phyloP scores from a whole-genome alignment of 2,888 invertebrate species.

The Melitaea athalia region DNA sequence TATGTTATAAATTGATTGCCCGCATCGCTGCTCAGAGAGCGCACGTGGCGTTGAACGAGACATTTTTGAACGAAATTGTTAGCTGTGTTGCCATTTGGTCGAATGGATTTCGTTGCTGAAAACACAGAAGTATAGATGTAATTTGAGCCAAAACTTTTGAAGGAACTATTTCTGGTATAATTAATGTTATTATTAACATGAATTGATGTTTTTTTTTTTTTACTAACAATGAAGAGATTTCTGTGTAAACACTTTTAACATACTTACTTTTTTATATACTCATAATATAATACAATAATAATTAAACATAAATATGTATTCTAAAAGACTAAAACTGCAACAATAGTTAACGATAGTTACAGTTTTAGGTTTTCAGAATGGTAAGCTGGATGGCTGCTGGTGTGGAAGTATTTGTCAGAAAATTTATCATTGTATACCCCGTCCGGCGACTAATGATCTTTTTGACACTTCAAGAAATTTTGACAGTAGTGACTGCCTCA shows the following conservation, averaged over 20 bases:
- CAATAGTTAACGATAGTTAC: too few species aligned
- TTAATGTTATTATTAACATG: neutral
- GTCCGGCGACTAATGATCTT: too few species aligned
- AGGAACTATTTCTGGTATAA: neutral
- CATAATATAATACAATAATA: too few species aligned
- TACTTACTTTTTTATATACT: too few species aligned
- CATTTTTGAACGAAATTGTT: constrained; percentile 28
- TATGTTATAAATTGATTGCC: neutral
- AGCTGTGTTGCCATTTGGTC: constrained; percentile 23
- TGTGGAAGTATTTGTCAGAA: too few species aligned
- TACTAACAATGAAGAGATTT: neutral
- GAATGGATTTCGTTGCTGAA: constrained; percentile 3
- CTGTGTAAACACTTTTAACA: neutral
- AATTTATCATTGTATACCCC: too few species aligned
- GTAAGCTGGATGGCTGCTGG: too few species aligned
- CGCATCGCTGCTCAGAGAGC: constrained; percentile 15
- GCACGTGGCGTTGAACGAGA: constrained; percentile 25
- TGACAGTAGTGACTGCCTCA: too few species aligned
- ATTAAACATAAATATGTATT: too few species aligned
- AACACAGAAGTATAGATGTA: constrained; percentile 3
- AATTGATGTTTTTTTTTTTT: neutral
- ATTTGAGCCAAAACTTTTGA: neutral
- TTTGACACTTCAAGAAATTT: too few species aligned
- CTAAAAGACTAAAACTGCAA: too few species aligned
- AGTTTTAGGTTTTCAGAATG: too few species aligned